Evolutionary conservation across 2,888 invertebrate species (phyloP).

Genomic region (Lymantria monacha): DNA sequence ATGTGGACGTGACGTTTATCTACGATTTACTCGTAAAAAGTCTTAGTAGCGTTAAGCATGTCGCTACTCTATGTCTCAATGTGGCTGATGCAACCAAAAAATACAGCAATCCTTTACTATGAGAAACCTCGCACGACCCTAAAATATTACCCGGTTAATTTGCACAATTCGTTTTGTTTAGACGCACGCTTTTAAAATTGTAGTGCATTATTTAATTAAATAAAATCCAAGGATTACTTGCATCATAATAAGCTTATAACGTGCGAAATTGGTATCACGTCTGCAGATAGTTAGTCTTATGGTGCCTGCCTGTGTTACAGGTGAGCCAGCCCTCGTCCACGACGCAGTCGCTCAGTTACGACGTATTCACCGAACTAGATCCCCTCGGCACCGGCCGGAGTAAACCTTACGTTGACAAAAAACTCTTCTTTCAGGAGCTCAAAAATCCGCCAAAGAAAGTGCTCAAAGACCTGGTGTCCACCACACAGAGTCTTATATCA

Average conservation of each 20-base stretch:
- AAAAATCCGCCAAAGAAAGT: conserved; percentile 97
- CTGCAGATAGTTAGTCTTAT: conserved; percentile 51
- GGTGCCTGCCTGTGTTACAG: conserved; percentile 71
- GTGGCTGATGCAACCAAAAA: conserved; percentile 4
- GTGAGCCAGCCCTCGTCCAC: conserved; percentile 66
- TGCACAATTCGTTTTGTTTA: conserved; percentile 22
- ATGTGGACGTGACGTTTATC: conserved; percentile 50
- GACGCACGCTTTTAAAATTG: conserved; percentile 33
- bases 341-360: conserved; percentile 80
- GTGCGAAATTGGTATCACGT: conserved; percentile 26
- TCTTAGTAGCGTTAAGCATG: conserved; percentile 23
- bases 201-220: conserved; percentile 17
- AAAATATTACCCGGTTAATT: conserved; percentile 6
- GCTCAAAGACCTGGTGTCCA: conserved; percentile 90
- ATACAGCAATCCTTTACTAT: background rate
- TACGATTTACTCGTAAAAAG: conserved; percentile 15
- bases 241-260: conserved; percentile 14
- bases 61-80: conserved; percentile 22
- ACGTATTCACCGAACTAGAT: conserved; percentile 96
- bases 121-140: background rate
- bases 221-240: conserved; percentile 17
- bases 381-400: conserved; percentile 95
- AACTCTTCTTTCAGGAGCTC: conserved; percentile 97
- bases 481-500: conserved; percentile 61
- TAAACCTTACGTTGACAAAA: conserved; percentile 96